Conservation (phyloP, 2,113 vertebrate species). For the Halichoeres trimaculatus region DNA sequence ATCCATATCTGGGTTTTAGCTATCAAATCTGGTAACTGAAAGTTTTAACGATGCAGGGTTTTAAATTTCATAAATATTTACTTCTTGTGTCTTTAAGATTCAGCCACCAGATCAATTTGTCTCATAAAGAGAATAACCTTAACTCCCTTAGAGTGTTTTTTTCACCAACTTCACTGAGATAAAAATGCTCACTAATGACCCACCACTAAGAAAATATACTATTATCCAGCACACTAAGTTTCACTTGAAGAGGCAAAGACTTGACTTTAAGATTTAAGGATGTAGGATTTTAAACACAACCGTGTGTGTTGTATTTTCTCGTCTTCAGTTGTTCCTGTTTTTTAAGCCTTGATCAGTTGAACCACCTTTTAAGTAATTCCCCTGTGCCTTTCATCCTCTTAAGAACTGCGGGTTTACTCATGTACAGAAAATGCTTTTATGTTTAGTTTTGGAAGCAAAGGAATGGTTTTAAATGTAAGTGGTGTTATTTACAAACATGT, state of each 20-base stretch:
- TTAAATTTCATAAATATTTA: slow-evolving; percentile 1
- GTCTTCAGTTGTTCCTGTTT: neutral
- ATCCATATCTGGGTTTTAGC: slow-evolving; percentile 11
- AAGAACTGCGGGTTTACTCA: slow-evolving; percentile 12
- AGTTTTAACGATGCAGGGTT: slow-evolving; percentile 19
- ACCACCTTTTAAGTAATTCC: slow-evolving; percentile 29
- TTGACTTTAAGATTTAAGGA: neutral
- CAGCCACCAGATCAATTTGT: neutral
- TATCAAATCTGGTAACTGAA: neutral
- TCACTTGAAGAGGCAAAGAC: neutral
- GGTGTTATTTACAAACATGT: neutral
- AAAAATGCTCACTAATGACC: slow-evolving; percentile 32
- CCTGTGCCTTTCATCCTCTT: slow-evolving; percentile 70
- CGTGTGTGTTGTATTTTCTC: slow-evolving; percentile 1
- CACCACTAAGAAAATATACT: slow-evolving; percentile 1
- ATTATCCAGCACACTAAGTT: slow-evolving; percentile 13
- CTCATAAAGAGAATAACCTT: neutral
- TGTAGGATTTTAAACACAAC: slow-evolving; percentile 32
- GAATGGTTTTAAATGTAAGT: slow-evolving; percentile 39
- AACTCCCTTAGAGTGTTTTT: neutral
- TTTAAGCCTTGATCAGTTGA: slow-evolving; percentile 8
- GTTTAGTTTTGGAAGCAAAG: slow-evolving; percentile 39
- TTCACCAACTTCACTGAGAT: neutral
- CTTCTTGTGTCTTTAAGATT: slow-evolving; percentile 3
- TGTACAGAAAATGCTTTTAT: slow-evolving; percentile 4